Evolutionary conservation across 2,113 vertebrate genomes (phyloP), one percentile per base, ranked within the genome.

Genomic region (Alouatta palliata): DNA sequence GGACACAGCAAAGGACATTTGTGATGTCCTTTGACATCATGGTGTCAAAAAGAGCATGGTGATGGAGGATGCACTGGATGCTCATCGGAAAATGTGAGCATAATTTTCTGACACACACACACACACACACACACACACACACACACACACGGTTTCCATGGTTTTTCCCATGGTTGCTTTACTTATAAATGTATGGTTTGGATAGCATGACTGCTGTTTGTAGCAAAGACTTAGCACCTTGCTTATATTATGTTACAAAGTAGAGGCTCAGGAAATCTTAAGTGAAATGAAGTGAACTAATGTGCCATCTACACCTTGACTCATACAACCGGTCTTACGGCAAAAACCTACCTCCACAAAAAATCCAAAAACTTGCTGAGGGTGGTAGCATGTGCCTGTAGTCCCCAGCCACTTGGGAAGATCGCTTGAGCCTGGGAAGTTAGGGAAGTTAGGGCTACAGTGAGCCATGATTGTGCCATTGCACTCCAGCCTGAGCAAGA

Each of bases 11-110:
- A 35, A 64, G 25, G 14, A 1, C n/a, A n/a, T n/a, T n/a, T n/a
- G n/a, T n/a, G n/a, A n/a, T n/a, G n/a, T n/a, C n/a, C n/a, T n/a
- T n/a, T n/a, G n/a, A n/a, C n/a, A n/a, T n/a, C n/a, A n/a, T n/a
- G n/a, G n/a, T n/a, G n/a, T n/a, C n/a, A 4, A 3, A 1, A 49
- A 66, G 23, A 52, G 5, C 1, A 4, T 1, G 10, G 19, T 1
- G 13, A 8, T n/a, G 0, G 8, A 19, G 1, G 21, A 3, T 19
- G 0, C 3, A 8, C 32, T 8, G 2, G 27, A n/a, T 12, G 21
- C 7, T 43, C n/a, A 4, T 4, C 3, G 25, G n/a, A 35, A 10
- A 61, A 64, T 12, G 13, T 32, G 25, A 12, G 30, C 3, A 2
- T 12, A 10, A 6, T 54, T 45, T 83, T 52, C 19, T 54, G 21